Base-by-base conservation (phyloP, 2,797 vertebrate genomes). In the Arrhamphus sclerolepis region DNA sequence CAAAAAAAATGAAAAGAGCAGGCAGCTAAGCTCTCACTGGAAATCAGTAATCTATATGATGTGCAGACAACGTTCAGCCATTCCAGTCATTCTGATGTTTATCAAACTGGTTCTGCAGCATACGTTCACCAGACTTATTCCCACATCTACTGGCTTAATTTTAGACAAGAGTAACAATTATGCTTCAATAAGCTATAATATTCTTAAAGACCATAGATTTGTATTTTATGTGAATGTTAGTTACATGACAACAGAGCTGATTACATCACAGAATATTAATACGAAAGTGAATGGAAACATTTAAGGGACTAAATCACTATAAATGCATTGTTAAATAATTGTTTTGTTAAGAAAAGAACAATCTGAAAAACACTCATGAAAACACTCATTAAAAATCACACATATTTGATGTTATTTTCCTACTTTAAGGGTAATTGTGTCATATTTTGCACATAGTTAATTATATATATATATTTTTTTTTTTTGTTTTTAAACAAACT, bases 11-110 rank as follows among this genome's bases (percentile, higher is more conserved):
- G 31, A 4, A 44, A 46, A 47, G 19, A 47, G 20, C 4, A 11
- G 29, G 5, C 40, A n/a, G 53, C 24, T 9, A 16, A 55, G 49
- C 24, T 6, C 48, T 24, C 16, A 9, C 34, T 28, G 20, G 0
- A 16, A 10, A 40, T 53, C 44, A 34, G 11, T 61, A 50, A 50
- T 31, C 16, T 38, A 51, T 4, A 41, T 14, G 11, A 59, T 39
- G 60, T 16, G 21, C 41, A 13, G 31, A 46, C 20, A 51, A 14
- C 8, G 40, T 46, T 60, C 5, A 70, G 17, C 14, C 84, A 85
- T 89, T 87, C 87, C 82, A 72, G 39, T 72, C 83, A 87, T 86
- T 84, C 73, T 82, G 87, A 90, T 90, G 79, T 81, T 59, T 75
- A 87, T 91, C 88, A 63, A 86, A 89, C 89, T 72, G 82, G 89